A percentile compares a stretch with the other conserved stretches of the same genome.
phyloP scores from a whole-genome alignment of 1,140 invertebrate genomes.

The Sinonovacula constricta region DNA sequence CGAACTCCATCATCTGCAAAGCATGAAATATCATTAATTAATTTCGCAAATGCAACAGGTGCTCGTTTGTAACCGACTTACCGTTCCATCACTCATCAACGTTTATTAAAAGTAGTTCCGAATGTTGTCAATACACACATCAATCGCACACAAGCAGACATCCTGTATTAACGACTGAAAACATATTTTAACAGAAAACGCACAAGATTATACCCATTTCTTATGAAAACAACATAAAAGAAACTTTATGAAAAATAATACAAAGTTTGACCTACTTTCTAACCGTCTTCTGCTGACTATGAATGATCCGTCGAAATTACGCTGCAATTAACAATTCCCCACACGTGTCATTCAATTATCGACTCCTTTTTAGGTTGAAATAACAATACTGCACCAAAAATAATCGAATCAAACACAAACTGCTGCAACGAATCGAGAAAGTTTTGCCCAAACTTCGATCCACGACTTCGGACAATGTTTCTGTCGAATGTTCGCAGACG shows the following conservation, averaged over 20 bases:
- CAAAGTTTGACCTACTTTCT: constrained; percentile 36
- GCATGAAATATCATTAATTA: constrained; percentile 9
- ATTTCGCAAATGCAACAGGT: background rate
- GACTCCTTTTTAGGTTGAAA: background rate
- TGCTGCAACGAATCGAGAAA: background rate
- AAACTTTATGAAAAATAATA: constrained; percentile 1
- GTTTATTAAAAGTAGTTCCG: background rate
- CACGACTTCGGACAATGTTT: constrained; percentile 46
- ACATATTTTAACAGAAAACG: background rate
- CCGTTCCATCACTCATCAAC: background rate
- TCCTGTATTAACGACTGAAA: background rate
- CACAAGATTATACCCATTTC: background rate
- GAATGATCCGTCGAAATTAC: background rate
- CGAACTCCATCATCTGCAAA: constrained; percentile 28
- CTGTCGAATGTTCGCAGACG: too few species aligned
- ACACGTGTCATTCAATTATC: background rate
- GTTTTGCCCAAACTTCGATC: constrained; percentile 46
- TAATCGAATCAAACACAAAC: too few species aligned
- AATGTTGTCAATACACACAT: background rate
- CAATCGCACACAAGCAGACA: background rate
- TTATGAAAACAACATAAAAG: constrained; percentile 6
- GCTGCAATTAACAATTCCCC: background rate
- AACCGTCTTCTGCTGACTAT: background rate
- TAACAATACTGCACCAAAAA: background rate
- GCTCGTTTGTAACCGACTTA: background rate